These are phyloP conservation scores for Brachyalestes nurse DNA, from an alignment of 2,797 vertebrate genomes.

Conservation along the genomic window DNA sequence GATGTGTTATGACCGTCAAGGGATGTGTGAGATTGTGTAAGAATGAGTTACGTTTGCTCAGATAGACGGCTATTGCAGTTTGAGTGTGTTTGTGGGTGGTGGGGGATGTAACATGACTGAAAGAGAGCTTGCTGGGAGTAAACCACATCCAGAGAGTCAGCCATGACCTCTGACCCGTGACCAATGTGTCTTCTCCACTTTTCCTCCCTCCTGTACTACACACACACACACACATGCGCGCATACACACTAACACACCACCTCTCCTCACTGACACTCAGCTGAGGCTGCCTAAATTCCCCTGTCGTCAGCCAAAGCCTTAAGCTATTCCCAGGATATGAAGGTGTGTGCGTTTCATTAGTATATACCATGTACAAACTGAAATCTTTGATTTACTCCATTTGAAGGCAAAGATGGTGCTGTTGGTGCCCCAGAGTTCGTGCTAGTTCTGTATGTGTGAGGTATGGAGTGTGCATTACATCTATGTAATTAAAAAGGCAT, in stretches of 20 bases:
- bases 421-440: neutral
- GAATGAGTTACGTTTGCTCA: neutral
- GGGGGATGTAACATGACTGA: conserved; percentile 62
- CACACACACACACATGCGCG: neutral
- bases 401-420: neutral
- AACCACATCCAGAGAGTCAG: conserved; percentile 62
- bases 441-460: conserved; percentile 1
- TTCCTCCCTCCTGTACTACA: neutral
- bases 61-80: neutral
- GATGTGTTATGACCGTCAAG: conserved; percentile 3
- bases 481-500: conserved; percentile 55
- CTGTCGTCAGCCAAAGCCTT: neutral
- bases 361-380: conserved; percentile 18
- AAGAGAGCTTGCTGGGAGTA: conserved; percentile 69
- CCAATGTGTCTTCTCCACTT: conserved; percentile 8
- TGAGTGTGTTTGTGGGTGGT: conserved; percentile 24
- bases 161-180: conserved; percentile 69
- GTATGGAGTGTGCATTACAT: neutral
- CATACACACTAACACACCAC: conserved; percentile 35
- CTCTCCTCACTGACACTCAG: neutral
- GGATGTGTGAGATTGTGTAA: conserved; percentile 4
- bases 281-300: neutral
- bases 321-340: neutral
- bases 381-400: neutral
- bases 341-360: neutral